Evolutionary conservation across 2,888 invertebrate species (phyloP).

Genomic region (Epinotia brunnichana): DNA sequence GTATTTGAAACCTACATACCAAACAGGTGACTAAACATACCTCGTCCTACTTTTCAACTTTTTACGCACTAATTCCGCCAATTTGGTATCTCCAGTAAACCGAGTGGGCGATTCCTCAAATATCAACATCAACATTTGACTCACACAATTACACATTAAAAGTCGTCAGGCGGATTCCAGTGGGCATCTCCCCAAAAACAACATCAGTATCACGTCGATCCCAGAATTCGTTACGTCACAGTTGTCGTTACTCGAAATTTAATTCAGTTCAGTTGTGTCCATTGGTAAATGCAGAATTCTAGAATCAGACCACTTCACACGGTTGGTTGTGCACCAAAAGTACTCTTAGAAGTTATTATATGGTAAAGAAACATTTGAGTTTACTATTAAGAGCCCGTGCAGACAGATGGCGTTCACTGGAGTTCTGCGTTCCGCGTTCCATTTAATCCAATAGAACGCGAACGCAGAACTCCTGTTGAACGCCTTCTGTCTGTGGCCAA

Average conservation of each 20-base stretch:
- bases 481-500: too few species aligned
- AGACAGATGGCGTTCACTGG: too few species aligned
- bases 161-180: not conserved
- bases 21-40: not conserved
- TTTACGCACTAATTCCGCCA: not conserved
- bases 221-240: constrained; percentile 4
- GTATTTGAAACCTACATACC: too few species aligned
- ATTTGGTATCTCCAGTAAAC: not conserved
- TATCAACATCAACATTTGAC: constrained; percentile 13
- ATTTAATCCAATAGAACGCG: too few species aligned
- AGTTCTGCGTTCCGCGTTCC: too few species aligned
- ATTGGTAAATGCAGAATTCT: too few species aligned
- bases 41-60: not conserved
- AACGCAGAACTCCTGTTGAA: too few species aligned
- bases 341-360: too few species aligned
- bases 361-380: too few species aligned
- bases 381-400: too few species aligned
- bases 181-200: constrained; percentile 22
- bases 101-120: constrained; percentile 9
- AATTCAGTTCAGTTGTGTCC: constrained; percentile 6
- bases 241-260: constrained; percentile 3
- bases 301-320: too few species aligned
- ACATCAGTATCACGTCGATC: constrained; percentile 6
- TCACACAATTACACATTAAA: not conserved
- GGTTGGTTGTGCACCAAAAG: too few species aligned